phyloP scores from a whole-genome alignment of 2,888 invertebrate genomes.

The Heliconius aoede region DNA sequence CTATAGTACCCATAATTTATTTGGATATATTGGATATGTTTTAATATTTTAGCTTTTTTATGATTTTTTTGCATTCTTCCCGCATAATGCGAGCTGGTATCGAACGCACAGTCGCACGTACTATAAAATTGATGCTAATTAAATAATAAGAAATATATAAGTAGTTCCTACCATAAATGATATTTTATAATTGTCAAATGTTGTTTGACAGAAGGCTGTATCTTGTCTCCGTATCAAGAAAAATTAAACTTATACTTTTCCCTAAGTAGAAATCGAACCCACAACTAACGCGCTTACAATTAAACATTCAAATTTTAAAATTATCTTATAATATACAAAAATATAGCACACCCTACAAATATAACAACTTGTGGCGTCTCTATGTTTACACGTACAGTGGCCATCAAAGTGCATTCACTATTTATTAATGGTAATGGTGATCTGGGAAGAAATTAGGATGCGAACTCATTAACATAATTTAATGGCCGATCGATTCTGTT shows the following conservation, averaged over 20 bases:
- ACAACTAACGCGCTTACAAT: neutral
- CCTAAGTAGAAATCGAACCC: neutral
- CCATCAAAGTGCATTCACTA: conserved; percentile 40
- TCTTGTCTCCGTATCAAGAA: neutral
- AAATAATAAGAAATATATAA: too few species aligned
- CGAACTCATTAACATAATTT: conserved; percentile 39
- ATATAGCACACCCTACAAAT: conserved; percentile 3
- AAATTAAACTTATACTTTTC: too few species aligned
- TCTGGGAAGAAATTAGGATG: conserved; percentile 44
- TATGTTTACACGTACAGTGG: conserved; percentile 46
- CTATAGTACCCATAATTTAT: conserved; percentile 1
- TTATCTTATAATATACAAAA: neutral
- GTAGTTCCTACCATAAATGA: too few species aligned
- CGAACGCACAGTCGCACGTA: too few species aligned
- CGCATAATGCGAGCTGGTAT: too few species aligned
- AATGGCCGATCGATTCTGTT: conserved; percentile 22
- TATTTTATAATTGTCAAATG: too few species aligned
- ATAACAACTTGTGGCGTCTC: conserved; percentile 35
- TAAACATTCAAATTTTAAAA: neutral
- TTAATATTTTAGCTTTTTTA: neutral
- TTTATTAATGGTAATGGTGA: conserved; percentile 43
- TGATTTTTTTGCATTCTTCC: neutral
- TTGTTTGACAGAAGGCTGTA: too few species aligned
- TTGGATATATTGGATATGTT: neutral
- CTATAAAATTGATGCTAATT: too few species aligned